Evolutionary conservation across 2,797 vertebrate species (phyloP).

Genomic region (Botia almorhae): DNA sequence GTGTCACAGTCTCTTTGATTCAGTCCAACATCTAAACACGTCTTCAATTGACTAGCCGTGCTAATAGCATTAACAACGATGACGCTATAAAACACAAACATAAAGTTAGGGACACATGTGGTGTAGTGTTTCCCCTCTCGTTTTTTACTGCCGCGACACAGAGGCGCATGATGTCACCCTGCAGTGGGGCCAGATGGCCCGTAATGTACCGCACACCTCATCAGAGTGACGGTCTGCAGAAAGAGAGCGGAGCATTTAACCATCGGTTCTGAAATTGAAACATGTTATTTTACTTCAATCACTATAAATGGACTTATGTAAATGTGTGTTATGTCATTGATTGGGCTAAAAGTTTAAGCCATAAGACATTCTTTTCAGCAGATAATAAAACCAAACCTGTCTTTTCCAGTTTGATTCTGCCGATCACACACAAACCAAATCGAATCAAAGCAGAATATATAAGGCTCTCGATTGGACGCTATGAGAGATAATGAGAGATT

Average conservation of each 20-base stretch:
- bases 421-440: neutral
- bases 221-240: slow-evolving; percentile 70
- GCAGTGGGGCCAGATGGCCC: slow-evolving; percentile 69
- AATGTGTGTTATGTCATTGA: slow-evolving; percentile 14
- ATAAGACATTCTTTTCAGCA: neutral
- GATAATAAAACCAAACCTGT: neutral
- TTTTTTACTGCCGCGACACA: slow-evolving; percentile 66
- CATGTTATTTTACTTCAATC: slow-evolving; percentile 36
- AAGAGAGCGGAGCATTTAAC: slow-evolving; percentile 47
- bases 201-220: slow-evolving; percentile 62
- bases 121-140: slow-evolving; percentile 66
- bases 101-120: slow-evolving; percentile 49
- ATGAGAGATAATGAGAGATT: neutral
- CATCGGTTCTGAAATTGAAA: slow-evolving; percentile 49
- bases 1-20: slow-evolving; percentile 42
- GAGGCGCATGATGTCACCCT: slow-evolving; percentile 67
- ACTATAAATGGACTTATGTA: slow-evolving; percentile 22
- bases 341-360: slow-evolving; percentile 14
- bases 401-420: neutral
- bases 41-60: slow-evolving; percentile 43
- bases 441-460: neutral
- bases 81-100: slow-evolving; percentile 59
- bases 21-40: slow-evolving; percentile 34
- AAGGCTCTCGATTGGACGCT: neutral
- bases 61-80: slow-evolving; percentile 53